Conservation (phyloP, 2,888 invertebrate species). For the Drosophila stalkeri region DNA sequence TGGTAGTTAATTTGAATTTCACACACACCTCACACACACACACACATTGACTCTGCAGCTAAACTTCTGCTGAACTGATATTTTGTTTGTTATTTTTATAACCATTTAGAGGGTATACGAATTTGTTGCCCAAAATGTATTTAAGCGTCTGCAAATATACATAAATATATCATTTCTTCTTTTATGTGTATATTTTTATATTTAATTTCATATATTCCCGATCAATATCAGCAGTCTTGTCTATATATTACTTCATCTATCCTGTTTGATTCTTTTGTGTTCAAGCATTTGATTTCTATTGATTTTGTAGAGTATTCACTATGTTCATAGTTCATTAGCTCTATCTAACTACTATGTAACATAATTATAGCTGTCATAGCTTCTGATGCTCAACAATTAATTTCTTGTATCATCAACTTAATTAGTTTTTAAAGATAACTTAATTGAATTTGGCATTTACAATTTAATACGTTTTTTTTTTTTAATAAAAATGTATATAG, state of each 20-base stretch:
- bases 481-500: too few relatives aligned
- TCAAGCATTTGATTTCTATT: too few relatives aligned
- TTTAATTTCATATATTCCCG: background rate
- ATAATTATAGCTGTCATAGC: background rate
- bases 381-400: background rate
- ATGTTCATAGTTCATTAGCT: background rate
- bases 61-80: conserved; percentile 15
- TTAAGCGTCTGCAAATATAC: background rate
- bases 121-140: background rate
- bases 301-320: too few relatives aligned
- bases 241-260: background rate
- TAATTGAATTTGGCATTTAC: background rate
- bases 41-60: background rate
- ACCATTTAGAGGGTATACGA: conserved; percentile 11
- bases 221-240: background rate
- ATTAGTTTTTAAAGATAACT: background rate
- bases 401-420: background rate
- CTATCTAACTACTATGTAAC: background rate
- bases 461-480: background rate
- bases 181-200: background rate
- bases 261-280: background rate
- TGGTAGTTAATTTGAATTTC: conserved; percentile 77
- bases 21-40: conserved; percentile 71
- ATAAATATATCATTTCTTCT: background rate
- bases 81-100: conserved; percentile 18